phyloP scores from a whole-genome alignment of 2,113 vertebrate genomes.

The Xenotilapia caudafasciata region DNA sequence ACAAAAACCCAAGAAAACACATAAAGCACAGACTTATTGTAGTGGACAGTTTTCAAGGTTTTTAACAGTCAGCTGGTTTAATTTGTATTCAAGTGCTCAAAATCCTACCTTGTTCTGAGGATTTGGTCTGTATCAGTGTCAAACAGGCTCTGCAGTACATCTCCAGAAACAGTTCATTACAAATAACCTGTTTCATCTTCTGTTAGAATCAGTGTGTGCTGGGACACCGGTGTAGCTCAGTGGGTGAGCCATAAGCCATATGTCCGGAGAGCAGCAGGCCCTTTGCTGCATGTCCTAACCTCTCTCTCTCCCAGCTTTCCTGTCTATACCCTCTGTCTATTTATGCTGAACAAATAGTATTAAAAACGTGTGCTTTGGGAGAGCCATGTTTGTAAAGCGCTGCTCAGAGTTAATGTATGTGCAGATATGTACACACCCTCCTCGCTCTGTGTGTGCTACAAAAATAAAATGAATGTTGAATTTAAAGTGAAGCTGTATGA shows the following conservation, averaged over 20 bases:
- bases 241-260: background rate
- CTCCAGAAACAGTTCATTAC: background rate
- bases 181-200: background rate
- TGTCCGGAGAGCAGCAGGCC: background rate
- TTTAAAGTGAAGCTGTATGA: background rate
- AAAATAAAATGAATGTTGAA: background rate
- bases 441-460: background rate
- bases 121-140: background rate
- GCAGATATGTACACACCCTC: background rate
- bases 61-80: background rate
- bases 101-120: background rate
- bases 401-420: background rate
- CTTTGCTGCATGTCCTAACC: background rate
- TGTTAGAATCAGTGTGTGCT: accelerated
- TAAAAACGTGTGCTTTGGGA: background rate
- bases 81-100: background rate
- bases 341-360: background rate
- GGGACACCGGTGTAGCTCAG: background rate
- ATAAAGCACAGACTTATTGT: background rate
- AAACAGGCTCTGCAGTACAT: background rate
- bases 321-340: accelerated
- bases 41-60: background rate
- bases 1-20: background rate
- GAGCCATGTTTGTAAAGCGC: accelerated
- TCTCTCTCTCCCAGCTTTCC: accelerated